Evolutionary conservation across 2,888 invertebrate species (phyloP), one percentile per base, ranked within the genome.

Genomic region (Teinopalpus imperialis): DNA sequence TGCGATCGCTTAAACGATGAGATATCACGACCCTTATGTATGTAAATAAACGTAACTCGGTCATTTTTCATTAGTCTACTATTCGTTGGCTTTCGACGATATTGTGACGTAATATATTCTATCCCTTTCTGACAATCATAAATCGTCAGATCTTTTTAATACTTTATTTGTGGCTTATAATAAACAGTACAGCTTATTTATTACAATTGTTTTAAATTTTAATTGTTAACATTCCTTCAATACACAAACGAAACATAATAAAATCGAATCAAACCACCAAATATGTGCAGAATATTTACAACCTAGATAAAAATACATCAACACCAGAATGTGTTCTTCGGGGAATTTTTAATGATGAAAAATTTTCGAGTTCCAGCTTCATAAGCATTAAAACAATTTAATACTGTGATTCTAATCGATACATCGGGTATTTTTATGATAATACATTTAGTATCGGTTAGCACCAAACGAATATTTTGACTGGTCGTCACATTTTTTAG

Each of bases 401-500:
- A 42, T 26, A 7, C 6, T 3, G 14, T 5, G 32, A 42, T 32
- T 14, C 3, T 7, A 10, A 41, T 41, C 41, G 31, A 24, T 32
- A 9, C 5, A 10, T 21, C 12, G n/a, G 12, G 10, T 24, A 37
- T 41, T 32, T 26, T 16, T 23, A 24, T 32, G 7, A 16, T n/a
- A 36, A 14, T 24, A 5, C 13, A 8, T 26, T 4, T 16, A 16
- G 4, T 4, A 16, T 26, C 16, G 14, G 8, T 26, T 14, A 2
- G 3, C 8, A 1, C 4, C 14, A 24, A 26, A 13, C 24, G 8
- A 36, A 12, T 36, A 36, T 36, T 24, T 36, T 36, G 12, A 36
- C 1, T 14, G 24, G 24, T 24, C n/a, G 14, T 8, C 24, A 12
- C 23, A 14, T 36, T 32, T 9, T 32, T 10, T 7, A 20, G 10